These are phyloP conservation scores for Drosophila sordidapex DNA, from an alignment of 2,888 invertebrate species.

Conservation along the genomic window DNA sequence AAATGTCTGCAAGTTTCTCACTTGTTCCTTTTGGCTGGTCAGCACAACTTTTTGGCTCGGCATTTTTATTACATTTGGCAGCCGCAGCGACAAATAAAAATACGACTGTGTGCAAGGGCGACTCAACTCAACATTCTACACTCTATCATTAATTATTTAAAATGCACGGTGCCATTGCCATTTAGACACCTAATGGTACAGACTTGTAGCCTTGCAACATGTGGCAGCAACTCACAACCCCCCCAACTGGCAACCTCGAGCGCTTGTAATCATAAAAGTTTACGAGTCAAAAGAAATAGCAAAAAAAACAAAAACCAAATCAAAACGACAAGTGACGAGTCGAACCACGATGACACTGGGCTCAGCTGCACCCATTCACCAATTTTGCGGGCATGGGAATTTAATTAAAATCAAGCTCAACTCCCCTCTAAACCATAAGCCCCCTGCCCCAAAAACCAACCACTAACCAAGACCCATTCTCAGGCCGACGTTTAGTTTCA, in stretches of 20 bases:
- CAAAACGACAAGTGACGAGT: constrained; percentile 69
- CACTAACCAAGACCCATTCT: constrained; percentile 7
- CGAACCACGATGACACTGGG: constrained; percentile 31
- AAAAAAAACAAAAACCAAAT: constrained; percentile 57
- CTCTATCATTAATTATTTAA: constrained; percentile 74
- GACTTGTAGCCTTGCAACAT: constrained; percentile 55
- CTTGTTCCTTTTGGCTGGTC: constrained; percentile 50
- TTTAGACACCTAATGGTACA: constrained; percentile 51
- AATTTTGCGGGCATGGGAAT: constrained; percentile 69
- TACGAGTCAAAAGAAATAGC: constrained; percentile 50
- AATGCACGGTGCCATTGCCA: constrained; percentile 72
- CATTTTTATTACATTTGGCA: constrained; percentile 72
- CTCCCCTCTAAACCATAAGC: not conserved
- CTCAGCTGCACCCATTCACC: constrained; percentile 69
- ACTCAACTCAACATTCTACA: constrained; percentile 15
- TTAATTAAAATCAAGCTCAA: constrained; percentile 72
- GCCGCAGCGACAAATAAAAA: constrained; percentile 9
- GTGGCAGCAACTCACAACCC: constrained; percentile 44
- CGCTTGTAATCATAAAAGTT: constrained; percentile 75
- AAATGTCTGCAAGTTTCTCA: constrained; percentile 62
- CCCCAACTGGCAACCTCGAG: constrained; percentile 22
- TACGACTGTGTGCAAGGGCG: constrained; percentile 2
- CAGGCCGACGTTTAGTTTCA: constrained; percentile 73
- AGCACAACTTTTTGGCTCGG: constrained; percentile 63
- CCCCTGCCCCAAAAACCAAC: not conserved